phyloP scores from a whole-genome alignment of 2,888 invertebrate species.

The Spilarctia lutea region DNA sequence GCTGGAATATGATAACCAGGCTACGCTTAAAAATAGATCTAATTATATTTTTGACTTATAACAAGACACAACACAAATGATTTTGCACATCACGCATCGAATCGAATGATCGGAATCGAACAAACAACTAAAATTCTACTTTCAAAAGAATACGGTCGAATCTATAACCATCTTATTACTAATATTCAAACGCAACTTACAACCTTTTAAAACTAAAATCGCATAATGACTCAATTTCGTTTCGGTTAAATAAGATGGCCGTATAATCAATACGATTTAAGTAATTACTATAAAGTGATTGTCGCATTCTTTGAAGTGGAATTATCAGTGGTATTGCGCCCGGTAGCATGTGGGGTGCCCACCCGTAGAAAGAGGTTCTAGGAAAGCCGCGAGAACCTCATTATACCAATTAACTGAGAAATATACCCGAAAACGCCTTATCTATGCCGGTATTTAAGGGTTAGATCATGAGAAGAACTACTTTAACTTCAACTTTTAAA shows the following conservation, averaged over 20 bases:
- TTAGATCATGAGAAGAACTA: slow-evolving; percentile 24
- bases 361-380: slow-evolving; percentile 65
- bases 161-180: not conserved
- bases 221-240: slow-evolving; percentile 8
- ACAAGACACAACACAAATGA: too few species aligned
- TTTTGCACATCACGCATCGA: too few species aligned
- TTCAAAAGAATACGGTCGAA: not conserved
- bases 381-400: slow-evolving; percentile 57
- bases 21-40: not conserved
- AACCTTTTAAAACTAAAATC: not conserved
- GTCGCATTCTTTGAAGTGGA: slow-evolving; percentile 13
- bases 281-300: slow-evolving; percentile 19
- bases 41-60: not conserved
- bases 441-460: slow-evolving; percentile 65
- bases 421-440: slow-evolving; percentile 67
- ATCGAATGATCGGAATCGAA: too few species aligned
- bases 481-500: not conserved
- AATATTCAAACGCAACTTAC: not conserved
- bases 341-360: slow-evolving; percentile 55
- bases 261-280: slow-evolving; percentile 12
- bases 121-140: not conserved
- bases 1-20: too few species aligned
- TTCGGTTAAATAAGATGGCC: not conserved
- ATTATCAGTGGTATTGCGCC: slow-evolving; percentile 23
- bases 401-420: slow-evolving; percentile 74